phyloP scores from a whole-genome alignment of 2,888 invertebrate genomes.

The Drosophila leonis region DNA sequence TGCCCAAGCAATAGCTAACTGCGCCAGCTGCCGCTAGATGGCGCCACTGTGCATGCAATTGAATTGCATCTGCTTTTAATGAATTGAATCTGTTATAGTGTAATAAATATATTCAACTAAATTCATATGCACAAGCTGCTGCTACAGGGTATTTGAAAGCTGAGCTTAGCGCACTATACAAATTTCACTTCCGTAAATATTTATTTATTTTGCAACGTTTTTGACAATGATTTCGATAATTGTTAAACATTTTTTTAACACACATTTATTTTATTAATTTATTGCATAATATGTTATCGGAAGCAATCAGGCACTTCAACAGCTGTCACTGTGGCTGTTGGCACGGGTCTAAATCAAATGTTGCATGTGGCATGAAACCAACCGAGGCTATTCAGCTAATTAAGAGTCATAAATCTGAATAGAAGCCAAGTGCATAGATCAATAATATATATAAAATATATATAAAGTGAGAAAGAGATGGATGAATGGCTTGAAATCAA shows the following conservation, averaged over 20 bases:
- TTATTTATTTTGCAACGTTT: not conserved
- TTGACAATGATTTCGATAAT: constrained; percentile 36
- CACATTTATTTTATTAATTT: constrained; percentile 36
- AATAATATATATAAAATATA: constrained; percentile 17
- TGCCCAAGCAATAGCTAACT: not conserved
- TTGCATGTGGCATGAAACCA: constrained; percentile 56
- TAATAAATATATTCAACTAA: too few relatives aligned
- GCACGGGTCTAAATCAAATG: constrained; percentile 54
- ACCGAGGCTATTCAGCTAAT: constrained; percentile 64
- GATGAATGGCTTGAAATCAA: constrained; percentile 47
- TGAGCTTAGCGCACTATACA: not conserved
- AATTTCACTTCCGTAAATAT: not conserved
- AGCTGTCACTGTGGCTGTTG: constrained; percentile 5
- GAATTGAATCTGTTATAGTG: too few relatives aligned
- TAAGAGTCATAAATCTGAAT: constrained; percentile 64
- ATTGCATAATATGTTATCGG: constrained; percentile 9
- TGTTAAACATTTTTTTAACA: constrained; percentile 9
- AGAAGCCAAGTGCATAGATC: constrained; percentile 23
- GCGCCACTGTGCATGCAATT: not conserved
- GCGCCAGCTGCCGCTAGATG: not conserved
- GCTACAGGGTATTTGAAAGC: constrained; percentile 1
- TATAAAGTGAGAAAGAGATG: not conserved
- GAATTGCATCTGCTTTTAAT: too few relatives aligned
- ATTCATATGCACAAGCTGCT: too few relatives aligned
- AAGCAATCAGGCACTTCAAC: constrained; percentile 13